Evolutionary conservation across 92 coral and sea anemone species (phyloP).

Genomic region (Virgularia gustaviana): DNA sequence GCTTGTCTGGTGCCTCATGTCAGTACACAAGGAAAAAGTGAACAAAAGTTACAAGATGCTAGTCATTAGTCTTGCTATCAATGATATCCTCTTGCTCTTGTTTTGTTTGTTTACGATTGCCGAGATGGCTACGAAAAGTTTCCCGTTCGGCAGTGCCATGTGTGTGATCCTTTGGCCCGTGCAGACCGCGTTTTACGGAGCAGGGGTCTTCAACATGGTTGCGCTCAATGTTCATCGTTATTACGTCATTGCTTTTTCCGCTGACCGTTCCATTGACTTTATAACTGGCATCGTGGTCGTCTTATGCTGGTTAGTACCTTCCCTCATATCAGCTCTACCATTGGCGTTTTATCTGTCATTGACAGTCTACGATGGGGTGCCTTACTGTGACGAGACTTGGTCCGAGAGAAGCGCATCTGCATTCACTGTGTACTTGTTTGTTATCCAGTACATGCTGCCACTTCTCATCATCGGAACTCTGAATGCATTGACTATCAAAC

Average conservation of each 20-base stretch:
- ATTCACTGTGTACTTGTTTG: constrained; percentile 17
- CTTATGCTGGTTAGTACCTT: constrained; percentile 21
- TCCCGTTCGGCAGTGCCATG: constrained; percentile 24
- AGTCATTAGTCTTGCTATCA: constrained; percentile 22
- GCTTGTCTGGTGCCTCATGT: constrained; percentile 17
- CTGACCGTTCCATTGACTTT: background rate
- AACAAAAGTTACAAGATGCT: constrained; percentile 25
- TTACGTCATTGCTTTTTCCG: constrained; percentile 17
- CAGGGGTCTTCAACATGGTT: constrained; percentile 26
- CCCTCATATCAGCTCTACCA: constrained; percentile 15
- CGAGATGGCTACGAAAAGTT: background rate
- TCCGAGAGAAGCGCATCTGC: background rate
- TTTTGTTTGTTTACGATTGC: constrained; percentile 6
- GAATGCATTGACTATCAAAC: constrained; percentile 24
- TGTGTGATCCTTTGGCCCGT: constrained; percentile 24
- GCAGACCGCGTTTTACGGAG: constrained; percentile 20
- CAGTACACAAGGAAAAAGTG: constrained; percentile 2
- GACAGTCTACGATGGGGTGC: background rate
- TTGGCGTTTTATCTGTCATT: constrained; percentile 6
- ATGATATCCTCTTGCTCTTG: constrained; percentile 11
- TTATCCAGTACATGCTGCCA: constrained; percentile 19
- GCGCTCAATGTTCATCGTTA: constrained; percentile 25
- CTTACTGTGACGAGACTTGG: constrained; percentile 6
- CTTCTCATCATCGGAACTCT: constrained; percentile 20
- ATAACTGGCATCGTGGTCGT: constrained; percentile 1